These are phyloP conservation scores for Eupeodes corollae DNA, from an alignment of 1,140 invertebrate genomes.

Conservation along the genomic window DNA sequence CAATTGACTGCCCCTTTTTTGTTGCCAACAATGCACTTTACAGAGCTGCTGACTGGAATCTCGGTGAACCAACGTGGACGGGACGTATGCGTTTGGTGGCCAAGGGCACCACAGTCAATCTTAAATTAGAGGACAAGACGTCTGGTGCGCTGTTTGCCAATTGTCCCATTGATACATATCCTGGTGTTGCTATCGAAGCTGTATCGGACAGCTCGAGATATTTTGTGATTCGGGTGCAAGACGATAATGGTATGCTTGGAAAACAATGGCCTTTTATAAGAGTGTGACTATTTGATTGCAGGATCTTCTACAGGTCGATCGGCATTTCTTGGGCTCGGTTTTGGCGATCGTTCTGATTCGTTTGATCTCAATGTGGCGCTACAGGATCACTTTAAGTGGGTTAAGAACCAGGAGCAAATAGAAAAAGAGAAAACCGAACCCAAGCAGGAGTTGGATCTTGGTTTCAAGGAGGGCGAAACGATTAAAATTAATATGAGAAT, in stretches of 20 bases:
- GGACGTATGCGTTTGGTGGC: constrained; percentile 83
- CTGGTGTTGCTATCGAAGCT: constrained; percentile 84
- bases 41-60: constrained; percentile 96
- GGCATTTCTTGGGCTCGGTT: constrained; percentile 96
- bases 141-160: constrained; percentile 94
- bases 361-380: constrained; percentile 98
- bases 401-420: constrained; percentile 83
- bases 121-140: constrained; percentile 94
- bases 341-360: constrained; percentile 94
- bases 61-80: constrained; percentile 92
- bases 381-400: constrained; percentile 97
- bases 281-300: neutral
- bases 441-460: constrained; percentile 81
- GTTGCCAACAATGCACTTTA: constrained; percentile 22
- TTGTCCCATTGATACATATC: constrained; percentile 94
- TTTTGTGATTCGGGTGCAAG: constrained; percentile 92
- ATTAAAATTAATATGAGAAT: constrained; percentile 99
- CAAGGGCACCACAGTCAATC: constrained; percentile 70
- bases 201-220: constrained; percentile 97
- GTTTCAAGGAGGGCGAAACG: constrained; percentile 96
- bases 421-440: constrained; percentile 66
- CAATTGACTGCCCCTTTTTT: constrained; percentile 1
- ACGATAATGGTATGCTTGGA: constrained; percentile 66
- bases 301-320: constrained; percentile 54
- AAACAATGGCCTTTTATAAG: neutral